A percentile compares a stretch with the other conserved stretches of the same genome.
Conservation (phyloP, 1,140 invertebrate genomes). For the Meloidogyne floridensis region DNA sequence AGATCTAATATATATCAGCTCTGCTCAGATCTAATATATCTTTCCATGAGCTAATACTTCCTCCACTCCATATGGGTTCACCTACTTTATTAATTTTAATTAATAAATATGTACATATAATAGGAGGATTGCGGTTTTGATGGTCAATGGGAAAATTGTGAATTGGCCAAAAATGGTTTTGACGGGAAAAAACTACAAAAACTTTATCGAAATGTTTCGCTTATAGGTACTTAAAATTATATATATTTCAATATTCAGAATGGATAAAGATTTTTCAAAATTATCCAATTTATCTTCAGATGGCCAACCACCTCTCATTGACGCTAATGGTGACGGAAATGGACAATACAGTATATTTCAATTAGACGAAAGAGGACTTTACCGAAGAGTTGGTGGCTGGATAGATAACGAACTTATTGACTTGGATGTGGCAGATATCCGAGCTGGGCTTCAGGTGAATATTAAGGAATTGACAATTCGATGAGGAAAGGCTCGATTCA, state of each 20-base stretch:
- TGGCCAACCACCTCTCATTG: slow-evolving; percentile 60
- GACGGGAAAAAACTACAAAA: slow-evolving; percentile 55
- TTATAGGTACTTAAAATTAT: slow-evolving; percentile 42
- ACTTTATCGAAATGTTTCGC: slow-evolving; percentile 60
- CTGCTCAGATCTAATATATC: too few relatives aligned
- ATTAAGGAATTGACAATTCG: not conserved
- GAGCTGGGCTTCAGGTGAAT: slow-evolving; percentile 51
- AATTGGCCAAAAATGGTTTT: slow-evolving; percentile 53
- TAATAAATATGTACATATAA: too few relatives aligned
- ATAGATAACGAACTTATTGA: slow-evolving; percentile 33
- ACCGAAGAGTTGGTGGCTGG: slow-evolving; percentile 56
- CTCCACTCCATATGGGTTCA: too few relatives aligned
- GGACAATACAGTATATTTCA: slow-evolving; percentile 68
- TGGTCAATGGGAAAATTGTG: slow-evolving; percentile 48
- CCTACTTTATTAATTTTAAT: slow-evolving; percentile 6
- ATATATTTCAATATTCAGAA: too few relatives aligned
- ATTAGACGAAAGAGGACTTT: slow-evolving; percentile 54
- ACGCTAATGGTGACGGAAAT: slow-evolving; percentile 68
- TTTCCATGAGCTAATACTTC: too few relatives aligned
- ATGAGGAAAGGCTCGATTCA: too few relatives aligned
- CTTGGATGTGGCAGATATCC: slow-evolving; percentile 49
- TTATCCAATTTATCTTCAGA: slow-evolving; percentile 32
- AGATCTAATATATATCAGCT: too few relatives aligned
- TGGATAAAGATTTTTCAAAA: too few relatives aligned
- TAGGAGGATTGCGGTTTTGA: slow-evolving; percentile 44